Conservation (phyloP, 1,140 invertebrate genomes). For the Ceratina japonica region DNA sequence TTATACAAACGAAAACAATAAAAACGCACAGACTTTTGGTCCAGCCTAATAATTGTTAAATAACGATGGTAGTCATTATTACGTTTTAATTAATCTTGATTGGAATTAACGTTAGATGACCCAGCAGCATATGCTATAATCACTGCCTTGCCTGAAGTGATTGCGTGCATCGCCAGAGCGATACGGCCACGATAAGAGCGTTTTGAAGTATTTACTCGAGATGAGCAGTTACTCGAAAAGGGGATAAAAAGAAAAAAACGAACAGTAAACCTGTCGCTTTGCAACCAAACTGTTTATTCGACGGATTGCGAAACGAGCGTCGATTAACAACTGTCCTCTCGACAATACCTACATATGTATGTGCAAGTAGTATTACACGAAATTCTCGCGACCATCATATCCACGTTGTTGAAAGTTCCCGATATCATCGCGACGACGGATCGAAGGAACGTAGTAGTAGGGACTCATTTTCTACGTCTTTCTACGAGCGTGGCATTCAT, state of each 20-base stretch:
- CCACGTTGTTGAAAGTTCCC: neutral
- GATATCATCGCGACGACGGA: neutral
- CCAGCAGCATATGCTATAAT: conserved; percentile 55
- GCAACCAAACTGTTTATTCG: neutral
- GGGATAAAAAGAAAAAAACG: neutral
- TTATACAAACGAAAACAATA: no score
- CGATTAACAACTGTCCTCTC: conserved; percentile 8
- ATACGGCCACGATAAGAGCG: conserved; percentile 31
- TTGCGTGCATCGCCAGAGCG: conserved; percentile 33
- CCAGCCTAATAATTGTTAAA: neutral
- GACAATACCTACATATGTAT: conserved; percentile 27
- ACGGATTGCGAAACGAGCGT: no score
- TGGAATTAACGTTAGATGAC: conserved; percentile 24
- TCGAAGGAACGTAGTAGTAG: neutral
- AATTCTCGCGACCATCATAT: conserved; percentile 17
- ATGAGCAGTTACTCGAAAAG: neutral
- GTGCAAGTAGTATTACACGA: conserved; percentile 16
- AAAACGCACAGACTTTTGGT: no score
- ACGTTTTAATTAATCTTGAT: neutral
- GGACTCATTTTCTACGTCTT: conserved; percentile 35
- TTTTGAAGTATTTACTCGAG: conserved; percentile 24
- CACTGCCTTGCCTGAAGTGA: conserved; percentile 62
- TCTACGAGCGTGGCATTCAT: conserved; percentile 4
- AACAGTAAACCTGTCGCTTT: neutral
- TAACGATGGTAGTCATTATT: neutral